phyloP scores from a whole-genome alignment of 2,113 vertebrate species.

The Patagioenas fasciata region DNA sequence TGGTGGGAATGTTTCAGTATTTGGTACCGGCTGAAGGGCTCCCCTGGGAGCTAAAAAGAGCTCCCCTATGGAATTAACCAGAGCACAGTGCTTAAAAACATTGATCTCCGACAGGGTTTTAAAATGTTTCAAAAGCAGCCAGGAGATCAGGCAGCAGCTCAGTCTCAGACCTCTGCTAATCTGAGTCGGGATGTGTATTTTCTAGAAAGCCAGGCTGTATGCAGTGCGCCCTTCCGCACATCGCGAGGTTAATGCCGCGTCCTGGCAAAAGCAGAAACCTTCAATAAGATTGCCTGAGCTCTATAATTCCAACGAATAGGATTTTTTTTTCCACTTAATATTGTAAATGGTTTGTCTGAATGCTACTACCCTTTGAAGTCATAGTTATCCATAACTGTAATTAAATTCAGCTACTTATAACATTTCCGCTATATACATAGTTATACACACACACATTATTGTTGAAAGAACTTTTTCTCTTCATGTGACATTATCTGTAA shows the following conservation, averaged over 20 bases:
- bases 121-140: not conserved
- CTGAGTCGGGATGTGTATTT: not conserved
- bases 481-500: not conserved
- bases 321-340: not conserved
- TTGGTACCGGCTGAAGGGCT: not conserved
- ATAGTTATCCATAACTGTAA: not conserved
- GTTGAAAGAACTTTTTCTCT: not conserved
- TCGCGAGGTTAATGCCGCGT: not conserved
- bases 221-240: not conserved
- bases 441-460: not conserved
- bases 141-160: not conserved
- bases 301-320: not conserved
- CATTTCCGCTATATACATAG: not conserved
- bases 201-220: not conserved
- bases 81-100: not conserved
- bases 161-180: not conserved
- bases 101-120: not conserved
- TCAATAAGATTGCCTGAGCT: not conserved
- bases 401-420: not conserved
- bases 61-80: not conserved
- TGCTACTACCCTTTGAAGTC: not conserved
- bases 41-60: not conserved
- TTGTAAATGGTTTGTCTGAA: not conserved
- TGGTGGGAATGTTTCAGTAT: not conserved
- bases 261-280: not conserved